Evolutionary conservation across 1,140 invertebrate genomes (phyloP).

Genomic region (Liolophura sinensis): DNA sequence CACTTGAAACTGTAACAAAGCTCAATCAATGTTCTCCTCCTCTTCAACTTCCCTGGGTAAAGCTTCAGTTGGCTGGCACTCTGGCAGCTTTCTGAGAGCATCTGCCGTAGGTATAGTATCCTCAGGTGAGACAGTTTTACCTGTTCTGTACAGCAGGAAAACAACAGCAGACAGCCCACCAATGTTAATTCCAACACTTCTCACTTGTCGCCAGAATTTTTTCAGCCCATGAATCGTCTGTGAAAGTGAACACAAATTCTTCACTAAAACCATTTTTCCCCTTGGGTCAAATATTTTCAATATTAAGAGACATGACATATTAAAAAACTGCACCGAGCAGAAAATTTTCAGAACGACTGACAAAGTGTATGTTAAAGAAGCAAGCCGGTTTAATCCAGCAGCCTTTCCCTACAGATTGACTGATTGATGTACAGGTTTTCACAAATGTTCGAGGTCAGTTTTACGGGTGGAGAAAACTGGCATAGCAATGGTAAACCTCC

Average conservation of each 20-base stretch:
- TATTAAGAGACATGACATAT: not conserved
- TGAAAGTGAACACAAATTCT: constrained; percentile 15
- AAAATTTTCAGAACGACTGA: not conserved
- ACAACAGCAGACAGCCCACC: constrained; percentile 47
- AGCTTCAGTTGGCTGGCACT: too few relatives aligned
- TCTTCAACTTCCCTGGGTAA: too few relatives aligned
- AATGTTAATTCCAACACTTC: constrained; percentile 44
- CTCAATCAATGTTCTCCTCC: too few relatives aligned
- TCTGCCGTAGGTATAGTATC: too few relatives aligned
- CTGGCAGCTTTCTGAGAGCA: too few relatives aligned
- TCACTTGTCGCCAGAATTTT: constrained; percentile 39
- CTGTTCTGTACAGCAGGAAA: constrained; percentile 42
- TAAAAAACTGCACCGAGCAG: not conserved
- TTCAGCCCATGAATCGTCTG: constrained; percentile 37
- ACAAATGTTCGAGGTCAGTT: not conserved
- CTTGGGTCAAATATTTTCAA: not conserved
- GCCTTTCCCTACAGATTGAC: too few relatives aligned
- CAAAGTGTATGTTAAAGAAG: too few relatives aligned
- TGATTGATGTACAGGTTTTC: too few relatives aligned
- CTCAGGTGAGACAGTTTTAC: too few relatives aligned
- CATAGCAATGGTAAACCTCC: too few relatives aligned
- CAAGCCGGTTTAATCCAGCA: too few relatives aligned
- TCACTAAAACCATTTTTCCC: not conserved
- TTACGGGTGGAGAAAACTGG: not conserved
- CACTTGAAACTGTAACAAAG: too few relatives aligned